These are phyloP conservation scores for Boulengeromyrus knoepffleri DNA, from an alignment of 2,113 vertebrate species.

Conservation along the genomic window DNA sequence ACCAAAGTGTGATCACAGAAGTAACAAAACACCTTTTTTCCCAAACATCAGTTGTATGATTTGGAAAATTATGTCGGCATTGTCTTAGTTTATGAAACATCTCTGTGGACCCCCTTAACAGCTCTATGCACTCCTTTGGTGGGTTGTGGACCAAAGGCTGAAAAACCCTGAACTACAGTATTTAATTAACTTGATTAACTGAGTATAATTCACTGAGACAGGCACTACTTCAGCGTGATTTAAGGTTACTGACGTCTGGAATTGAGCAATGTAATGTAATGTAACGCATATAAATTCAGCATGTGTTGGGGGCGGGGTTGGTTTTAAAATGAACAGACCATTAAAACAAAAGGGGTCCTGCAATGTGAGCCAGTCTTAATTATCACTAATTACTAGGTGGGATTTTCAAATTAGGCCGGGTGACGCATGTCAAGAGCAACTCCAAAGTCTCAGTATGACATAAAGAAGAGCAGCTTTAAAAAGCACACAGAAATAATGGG, in stretches of 20 bases:
- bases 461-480: background rate
- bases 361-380: background rate
- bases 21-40: no score
- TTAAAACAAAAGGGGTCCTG: background rate
- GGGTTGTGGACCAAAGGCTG: background rate
- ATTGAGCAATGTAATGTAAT: background rate
- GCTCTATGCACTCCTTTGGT: background rate
- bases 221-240: background rate
- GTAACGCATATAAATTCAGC: background rate
- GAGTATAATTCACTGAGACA: background rate
- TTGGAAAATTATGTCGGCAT: background rate
- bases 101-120: background rate
- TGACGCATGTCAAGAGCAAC: background rate
- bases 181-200: background rate
- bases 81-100: background rate
- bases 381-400: background rate
- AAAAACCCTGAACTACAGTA: background rate
- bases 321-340: background rate
- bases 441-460: background rate
- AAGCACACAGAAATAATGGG: background rate
- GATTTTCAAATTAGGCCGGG: background rate
- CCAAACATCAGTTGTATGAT: no score
- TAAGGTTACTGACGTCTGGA: background rate
- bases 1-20: no score
- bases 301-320: background rate